Evolutionary conservation across 2,113 vertebrate genomes (phyloP), one percentile per base, ranked within the genome.

Genomic region (Chaetodon trifascialis): DNA sequence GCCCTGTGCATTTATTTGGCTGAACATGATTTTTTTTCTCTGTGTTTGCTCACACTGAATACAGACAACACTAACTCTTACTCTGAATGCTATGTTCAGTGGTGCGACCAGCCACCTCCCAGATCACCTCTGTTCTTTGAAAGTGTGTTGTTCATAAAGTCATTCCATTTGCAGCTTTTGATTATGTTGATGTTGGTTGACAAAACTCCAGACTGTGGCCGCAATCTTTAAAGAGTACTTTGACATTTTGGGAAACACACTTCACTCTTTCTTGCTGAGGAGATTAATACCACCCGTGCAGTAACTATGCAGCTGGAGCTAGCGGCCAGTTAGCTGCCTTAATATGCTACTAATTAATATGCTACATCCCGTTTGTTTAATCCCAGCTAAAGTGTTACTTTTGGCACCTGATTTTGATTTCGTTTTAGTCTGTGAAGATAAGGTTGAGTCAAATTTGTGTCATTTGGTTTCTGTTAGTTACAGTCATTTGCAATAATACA

Each of bases 1-100:
- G 74, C 84, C 91, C 66, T 59, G 84, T 88, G 74, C 70, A 82
- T 93, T 88, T 89, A 88, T 92, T 92, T 91, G 86, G 91, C 85
- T 89, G 81, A 91, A 93, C 89, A 89, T 90, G 66, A 76, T 81
- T 74, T 86, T 76, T 76, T 83, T 82, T 56, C 68, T 88, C 70
- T 91, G 80, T 92, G 85, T 90, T 90, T 92, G 93, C 93, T 94
- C 93, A 90, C 88, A 94, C 93, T 94, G 94, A 95, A 96, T 91
- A 94, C 93, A 94, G 92, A 94, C 94, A 94, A 93, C 93, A 83
- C 86, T 94, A 94, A 95, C 92, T 88, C 92, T 92, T 92, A 88
- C 84, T 89, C 89, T 89, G 88, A 93, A 88, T 90, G 74, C 78
- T 64, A 88, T 84, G 86, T 92, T 88, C 87, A 90, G 80, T 86